A percentile compares a stretch with the other conserved stretches of the same genome.
Conservation (phyloP, 2,888 invertebrate genomes). For the Pammene fasciana region DNA sequence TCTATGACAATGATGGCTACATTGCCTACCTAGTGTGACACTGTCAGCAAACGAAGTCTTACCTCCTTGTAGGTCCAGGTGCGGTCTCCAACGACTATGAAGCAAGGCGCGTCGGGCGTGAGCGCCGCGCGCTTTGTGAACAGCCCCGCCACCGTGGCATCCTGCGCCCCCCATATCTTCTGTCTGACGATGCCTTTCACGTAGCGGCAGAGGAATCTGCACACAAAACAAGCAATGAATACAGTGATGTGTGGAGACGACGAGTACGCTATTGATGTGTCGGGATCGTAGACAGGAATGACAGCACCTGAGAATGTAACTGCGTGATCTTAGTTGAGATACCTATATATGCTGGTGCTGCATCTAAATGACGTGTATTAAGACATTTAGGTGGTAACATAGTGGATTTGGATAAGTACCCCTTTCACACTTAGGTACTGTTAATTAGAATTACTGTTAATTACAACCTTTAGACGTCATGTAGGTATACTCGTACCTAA, state of each 20-base stretch:
- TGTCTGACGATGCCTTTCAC: conserved; percentile 77
- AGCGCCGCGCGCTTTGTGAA: conserved; percentile 84
- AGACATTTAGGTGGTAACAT: no score
- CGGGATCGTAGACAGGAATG: background rate
- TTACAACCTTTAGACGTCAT: no score
- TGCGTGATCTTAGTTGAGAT: background rate
- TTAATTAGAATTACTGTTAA: no score
- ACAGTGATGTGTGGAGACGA: background rate
- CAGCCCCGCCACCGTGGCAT: conserved; percentile 84
- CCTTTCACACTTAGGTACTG: no score
- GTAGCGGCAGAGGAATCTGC: conserved; percentile 84
- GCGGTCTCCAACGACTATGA: conserved; percentile 86
- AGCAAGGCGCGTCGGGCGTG: conserved; percentile 85
- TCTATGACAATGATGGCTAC: no score
- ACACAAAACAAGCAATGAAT: conserved; percentile 43
- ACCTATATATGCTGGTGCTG: background rate
- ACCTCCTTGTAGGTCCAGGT: conserved; percentile 88
- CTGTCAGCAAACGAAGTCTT: background rate
- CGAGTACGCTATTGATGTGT: background rate
- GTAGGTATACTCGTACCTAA: no score
- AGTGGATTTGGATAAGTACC: no score
- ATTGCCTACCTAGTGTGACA: no score
- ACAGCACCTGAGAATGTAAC: background rate
- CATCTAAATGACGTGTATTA: background rate
- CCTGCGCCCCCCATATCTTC: conserved; percentile 79